These are phyloP conservation scores for Paradisaea rubra DNA, from an alignment of 2,113 vertebrate species.

Conservation along the genomic window DNA sequence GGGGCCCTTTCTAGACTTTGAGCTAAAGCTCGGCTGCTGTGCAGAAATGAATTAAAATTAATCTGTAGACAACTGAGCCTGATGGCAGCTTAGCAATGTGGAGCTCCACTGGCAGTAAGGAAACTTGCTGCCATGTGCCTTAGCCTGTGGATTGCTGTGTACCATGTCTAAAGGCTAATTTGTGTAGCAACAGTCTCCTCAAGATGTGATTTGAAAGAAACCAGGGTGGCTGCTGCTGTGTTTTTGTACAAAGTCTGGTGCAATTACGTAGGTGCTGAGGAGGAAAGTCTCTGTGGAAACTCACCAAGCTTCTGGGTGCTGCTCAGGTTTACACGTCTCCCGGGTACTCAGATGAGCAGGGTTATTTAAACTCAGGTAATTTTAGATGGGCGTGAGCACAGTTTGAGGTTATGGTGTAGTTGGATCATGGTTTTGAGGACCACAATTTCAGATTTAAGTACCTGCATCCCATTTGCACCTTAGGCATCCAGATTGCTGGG, in stretches of 20 bases:
- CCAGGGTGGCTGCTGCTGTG: neutral
- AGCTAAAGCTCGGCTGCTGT: neutral
- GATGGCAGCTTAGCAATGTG: neutral
- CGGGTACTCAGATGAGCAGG: neutral
- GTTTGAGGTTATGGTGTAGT: rapidly evolving
- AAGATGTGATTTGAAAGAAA: neutral
- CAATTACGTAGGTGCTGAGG: neutral
- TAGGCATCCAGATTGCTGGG: neutral
- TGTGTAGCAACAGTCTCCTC: neutral
- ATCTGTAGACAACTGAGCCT: neutral
- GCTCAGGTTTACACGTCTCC: neutral
- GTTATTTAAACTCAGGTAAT: neutral
- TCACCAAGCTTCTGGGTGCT: neutral
- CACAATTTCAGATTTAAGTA: neutral
- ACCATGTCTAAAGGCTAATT: neutral
- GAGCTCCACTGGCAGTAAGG: neutral
- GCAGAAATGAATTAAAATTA: slow-evolving; percentile 19
- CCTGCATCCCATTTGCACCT: neutral
- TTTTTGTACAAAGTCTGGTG: neutral
- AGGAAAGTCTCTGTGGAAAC: neutral
- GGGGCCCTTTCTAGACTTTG: neutral
- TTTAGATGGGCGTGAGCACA: neutral
- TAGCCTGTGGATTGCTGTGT: neutral
- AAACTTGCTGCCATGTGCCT: neutral
- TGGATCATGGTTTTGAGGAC: neutral